Conservation (phyloP, 53 echinoderm and acorn worm species). For the Apostichopus leukothele region DNA sequence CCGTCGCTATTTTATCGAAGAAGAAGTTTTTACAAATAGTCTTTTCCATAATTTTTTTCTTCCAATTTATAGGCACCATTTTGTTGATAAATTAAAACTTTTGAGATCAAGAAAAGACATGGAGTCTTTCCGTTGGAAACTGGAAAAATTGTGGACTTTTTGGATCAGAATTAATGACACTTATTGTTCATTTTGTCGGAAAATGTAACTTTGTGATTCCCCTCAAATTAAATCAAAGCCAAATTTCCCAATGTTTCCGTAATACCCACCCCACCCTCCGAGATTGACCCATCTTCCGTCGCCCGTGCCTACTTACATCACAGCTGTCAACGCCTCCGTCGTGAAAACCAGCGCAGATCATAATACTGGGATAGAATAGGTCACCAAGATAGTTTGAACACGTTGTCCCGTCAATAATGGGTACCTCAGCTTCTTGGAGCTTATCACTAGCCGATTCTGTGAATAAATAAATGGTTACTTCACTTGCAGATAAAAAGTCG, state of each 20-base stretch:
- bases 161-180: not conserved
- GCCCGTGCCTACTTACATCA: not conserved
- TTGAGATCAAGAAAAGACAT: too few relatives aligned
- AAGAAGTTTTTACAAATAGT: too few relatives aligned
- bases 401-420: constrained; percentile 8
- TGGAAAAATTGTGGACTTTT: too few relatives aligned
- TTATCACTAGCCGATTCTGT: not conserved
- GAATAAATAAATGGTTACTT: not conserved
- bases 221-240: too few relatives aligned
- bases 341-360: constrained; percentile 40
- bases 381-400: not conserved
- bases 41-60: too few relatives aligned
- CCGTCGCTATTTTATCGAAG: too few relatives aligned
- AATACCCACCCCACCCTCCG: too few relatives aligned
- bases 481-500: too few relatives aligned
- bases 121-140: too few relatives aligned
- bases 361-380: not conserved
- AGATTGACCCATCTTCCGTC: not conserved
- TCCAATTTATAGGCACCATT: too few relatives aligned
- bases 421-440: constrained; percentile 20
- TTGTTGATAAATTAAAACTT: too few relatives aligned
- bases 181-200: not conserved
- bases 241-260: too few relatives aligned
- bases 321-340: constrained; percentile 37
- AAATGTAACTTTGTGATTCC: not conserved